Evolutionary conservation across 2,888 invertebrate species (phyloP).

Genomic region (Hypselothyrea guttata): DNA sequence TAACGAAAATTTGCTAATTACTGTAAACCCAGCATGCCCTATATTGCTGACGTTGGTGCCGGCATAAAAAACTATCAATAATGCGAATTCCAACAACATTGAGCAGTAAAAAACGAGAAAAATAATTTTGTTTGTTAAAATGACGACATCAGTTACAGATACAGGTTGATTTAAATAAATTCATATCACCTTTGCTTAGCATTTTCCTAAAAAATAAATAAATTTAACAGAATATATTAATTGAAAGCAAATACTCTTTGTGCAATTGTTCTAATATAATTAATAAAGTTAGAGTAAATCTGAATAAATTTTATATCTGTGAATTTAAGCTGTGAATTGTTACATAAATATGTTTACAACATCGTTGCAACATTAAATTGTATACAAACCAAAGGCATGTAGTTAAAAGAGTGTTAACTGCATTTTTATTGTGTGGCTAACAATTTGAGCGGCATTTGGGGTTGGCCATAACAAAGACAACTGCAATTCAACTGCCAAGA

Average conservation of each 20-base stretch:
- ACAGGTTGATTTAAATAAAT: background rate
- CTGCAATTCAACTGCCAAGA: slow-evolving; percentile 40
- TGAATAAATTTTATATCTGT: no score
- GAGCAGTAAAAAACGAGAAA: slow-evolving; percentile 14
- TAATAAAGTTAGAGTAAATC: no score
- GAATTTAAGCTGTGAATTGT: no score
- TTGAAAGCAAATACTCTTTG: no score
- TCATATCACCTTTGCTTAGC: no score
- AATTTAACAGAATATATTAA: no score
- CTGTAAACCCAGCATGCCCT: no score
- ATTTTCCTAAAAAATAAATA: no score
- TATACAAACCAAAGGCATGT: slow-evolving; percentile 5
- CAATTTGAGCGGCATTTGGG: slow-evolving; percentile 12
- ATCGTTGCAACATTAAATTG: no score
- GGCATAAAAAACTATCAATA: slow-evolving; percentile 11
- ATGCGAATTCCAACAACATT: slow-evolving; percentile 16
- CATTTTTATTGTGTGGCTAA: slow-evolving; percentile 51
- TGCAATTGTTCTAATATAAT: no score
- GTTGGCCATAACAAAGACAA: slow-evolving; percentile 1
- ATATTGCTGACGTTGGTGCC: background rate
- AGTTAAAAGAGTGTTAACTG: slow-evolving; percentile 47
- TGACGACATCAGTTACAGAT: slow-evolving; percentile 25
- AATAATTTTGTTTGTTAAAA: slow-evolving; percentile 62
- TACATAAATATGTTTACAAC: no score
- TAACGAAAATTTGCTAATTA: no score